Evolutionary conservation across 2,797 vertebrate species (phyloP), one percentile per base, ranked within the genome.

Genomic region (Propithecus perrieri): DNA sequence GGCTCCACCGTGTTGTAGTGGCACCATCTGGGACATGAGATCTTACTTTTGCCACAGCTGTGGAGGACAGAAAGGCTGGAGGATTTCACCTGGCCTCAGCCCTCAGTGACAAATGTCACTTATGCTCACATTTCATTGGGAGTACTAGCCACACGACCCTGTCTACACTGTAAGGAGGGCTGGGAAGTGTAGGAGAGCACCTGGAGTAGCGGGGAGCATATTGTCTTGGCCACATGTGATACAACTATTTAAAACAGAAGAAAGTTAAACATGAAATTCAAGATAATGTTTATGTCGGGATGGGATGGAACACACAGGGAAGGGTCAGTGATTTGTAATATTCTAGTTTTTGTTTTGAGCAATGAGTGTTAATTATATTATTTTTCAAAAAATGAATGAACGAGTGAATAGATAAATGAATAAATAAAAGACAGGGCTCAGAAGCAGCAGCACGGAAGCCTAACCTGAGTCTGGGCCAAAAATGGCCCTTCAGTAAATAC

Each of bases 401-500:
- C 84, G 43, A 55, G 33, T 93, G 55, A 95, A 30, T n/a, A 38
- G 33, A 85, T 85, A 59, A 43, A 78, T 92, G 43, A 90, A 48
- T 88, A 74, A 84, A 55, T 72, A 41, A 71, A 87, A 71, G 50
- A 48, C 57, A 85, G 14, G 15, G 4, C 33, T 55, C 28, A 80
- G 83, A 81, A 67, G 67, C 91, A 71, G 72, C 0, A 12, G 18
- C 9, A 48, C 41, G 48, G 18, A 93, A 76, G 72, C 41, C 65
- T 76, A 89, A 76, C 41, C 81, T 79, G 50, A 50, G 65, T 59
- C 28, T 26, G 72, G 90, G 53, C 72, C 79, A 35, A 89, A 94
- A 94, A 81, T 41, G 78, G 72, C 74, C 43, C 48, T 96, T 80
- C 74, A 50, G 17, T 97, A 88, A 92, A 83, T 92, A 95, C 85